Evolutionary conservation across 2,888 invertebrate genomes (phyloP).

Genomic region (Drosophila rellima): DNA sequence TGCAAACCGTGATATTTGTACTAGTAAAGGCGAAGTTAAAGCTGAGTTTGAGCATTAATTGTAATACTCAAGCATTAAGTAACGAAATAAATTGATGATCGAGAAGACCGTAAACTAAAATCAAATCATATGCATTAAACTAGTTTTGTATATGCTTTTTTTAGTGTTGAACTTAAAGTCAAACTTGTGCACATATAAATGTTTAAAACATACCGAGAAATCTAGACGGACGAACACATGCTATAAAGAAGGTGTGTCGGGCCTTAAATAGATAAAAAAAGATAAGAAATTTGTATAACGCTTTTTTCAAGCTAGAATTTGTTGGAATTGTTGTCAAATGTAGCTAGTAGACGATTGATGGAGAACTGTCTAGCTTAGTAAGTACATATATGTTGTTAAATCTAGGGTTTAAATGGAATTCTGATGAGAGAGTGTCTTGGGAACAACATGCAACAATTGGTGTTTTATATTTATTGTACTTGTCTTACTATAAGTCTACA

Average conservation of each 20-base stretch:
- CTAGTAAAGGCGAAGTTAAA: slow-evolving; percentile 74
- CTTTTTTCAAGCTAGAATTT: slow-evolving; percentile 45
- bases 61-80: slow-evolving; percentile 39
- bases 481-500: slow-evolving; percentile 47
- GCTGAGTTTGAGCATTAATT: slow-evolving; percentile 61
- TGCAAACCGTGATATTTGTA: slow-evolving; percentile 84
- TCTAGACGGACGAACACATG: slow-evolving; percentile 19
- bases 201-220: slow-evolving; percentile 68
- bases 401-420: slow-evolving; percentile 22
- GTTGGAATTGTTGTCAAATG: slow-evolving; percentile 19
- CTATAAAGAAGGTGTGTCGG: slow-evolving; percentile 14
- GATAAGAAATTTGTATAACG: slow-evolving; percentile 37
- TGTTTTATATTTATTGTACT: slow-evolving; percentile 65
- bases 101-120: slow-evolving; percentile 30
- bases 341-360: slow-evolving; percentile 4
- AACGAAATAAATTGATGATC: slow-evolving; percentile 14
- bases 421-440: slow-evolving; percentile 62
- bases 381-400: slow-evolving; percentile 23
- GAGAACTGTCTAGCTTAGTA: slow-evolving; percentile 28
- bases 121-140: slow-evolving; percentile 59
- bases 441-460: slow-evolving; percentile 69
- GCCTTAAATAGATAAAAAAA: slow-evolving; percentile 19
- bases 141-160: slow-evolving; percentile 79
- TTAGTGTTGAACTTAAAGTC: slow-evolving; percentile 78
- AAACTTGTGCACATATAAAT: slow-evolving; percentile 80